Base-by-base conservation (phyloP, 2,113 vertebrate genomes). In the Agelaius tricolor region DNA sequence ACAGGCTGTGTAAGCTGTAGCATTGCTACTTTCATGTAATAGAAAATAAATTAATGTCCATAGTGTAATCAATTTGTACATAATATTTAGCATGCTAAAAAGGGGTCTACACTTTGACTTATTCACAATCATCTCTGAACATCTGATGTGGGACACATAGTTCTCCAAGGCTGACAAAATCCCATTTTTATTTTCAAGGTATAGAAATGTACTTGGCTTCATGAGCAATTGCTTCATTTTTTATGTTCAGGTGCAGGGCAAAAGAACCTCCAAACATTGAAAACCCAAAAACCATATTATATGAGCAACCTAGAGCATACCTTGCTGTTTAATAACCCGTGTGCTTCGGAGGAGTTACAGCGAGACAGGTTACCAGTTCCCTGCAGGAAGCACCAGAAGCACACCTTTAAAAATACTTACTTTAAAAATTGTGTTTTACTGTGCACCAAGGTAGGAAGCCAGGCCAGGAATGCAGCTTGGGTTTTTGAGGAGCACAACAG, bases 401-500 rank as follows among this genome's bases (percentile, higher is more conserved):
- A n/a, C 2, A 8, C 14, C 1, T 75, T 67, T 59, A 35, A 78
- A 93, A 89, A 31, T 1, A n/a, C n/a, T n/a, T n/a, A n/a, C 1
- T 75, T 67, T 59, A 35, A 78, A 93, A 89, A 31, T 1, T 10
- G 10, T 46, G 17, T 59, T 78, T n/a, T 11, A 9, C 14, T 4
- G 0, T 11, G 28, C 7, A 55, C 37, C 20, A 49, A 66, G 41
- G 41, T n/a, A 72, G 31, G 33, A 85, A 46, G 13, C 46, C 11
- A 17, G 35, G 55, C 0, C 3, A 80, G 30, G 15, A 66, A 10
- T 0, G 1, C 4, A 72, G 8, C 15, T 39, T 47, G 17, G 15
- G 37, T 19, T 51, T 10, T 20, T 62, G 33, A 63, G 41, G n/a
- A 79, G 35, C 41, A 62, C 22, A 49, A 43, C 5, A 65, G 18